These are phyloP conservation scores for Antrozous pallidus DNA, from an alignment of 2,797 vertebrate species.

Conservation along the genomic window DNA sequence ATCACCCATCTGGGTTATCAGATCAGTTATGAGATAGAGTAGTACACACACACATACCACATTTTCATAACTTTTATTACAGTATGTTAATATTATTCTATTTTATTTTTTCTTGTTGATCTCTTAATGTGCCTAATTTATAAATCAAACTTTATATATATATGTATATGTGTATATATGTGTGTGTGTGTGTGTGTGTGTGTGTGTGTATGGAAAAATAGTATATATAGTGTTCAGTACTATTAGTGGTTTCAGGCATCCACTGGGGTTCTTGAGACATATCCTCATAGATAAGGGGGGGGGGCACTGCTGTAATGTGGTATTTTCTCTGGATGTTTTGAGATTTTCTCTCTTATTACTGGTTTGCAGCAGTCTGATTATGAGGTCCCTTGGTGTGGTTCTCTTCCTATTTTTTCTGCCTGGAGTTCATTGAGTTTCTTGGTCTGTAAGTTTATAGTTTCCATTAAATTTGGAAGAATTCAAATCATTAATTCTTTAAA, in stretches of 20 bases:
- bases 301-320: not conserved
- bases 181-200: too few species aligned
- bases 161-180: too few species aligned
- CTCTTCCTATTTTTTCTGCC: not conserved
- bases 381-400: not conserved
- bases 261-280: not conserved
- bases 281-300: not conserved
- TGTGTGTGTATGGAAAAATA: too few species aligned
- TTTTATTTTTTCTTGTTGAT: not conserved
- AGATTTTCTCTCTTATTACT: not conserved
- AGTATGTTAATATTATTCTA: not conserved
- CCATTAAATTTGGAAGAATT: not conserved
- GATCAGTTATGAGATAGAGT: not conserved
- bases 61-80: not conserved
- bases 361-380: not conserved
- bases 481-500: not conserved
- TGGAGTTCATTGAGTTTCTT: not conserved
- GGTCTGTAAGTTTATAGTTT: not conserved
- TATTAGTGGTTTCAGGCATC: not conserved
- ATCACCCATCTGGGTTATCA: not conserved
- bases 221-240: not conserved
- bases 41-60: not conserved
- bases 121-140: not conserved
- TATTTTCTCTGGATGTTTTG: not conserved
- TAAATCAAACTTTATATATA: not conserved